Evolutionary conservation across 2,797 vertebrate species (phyloP).

Genomic region (Esox lucius): DNA sequence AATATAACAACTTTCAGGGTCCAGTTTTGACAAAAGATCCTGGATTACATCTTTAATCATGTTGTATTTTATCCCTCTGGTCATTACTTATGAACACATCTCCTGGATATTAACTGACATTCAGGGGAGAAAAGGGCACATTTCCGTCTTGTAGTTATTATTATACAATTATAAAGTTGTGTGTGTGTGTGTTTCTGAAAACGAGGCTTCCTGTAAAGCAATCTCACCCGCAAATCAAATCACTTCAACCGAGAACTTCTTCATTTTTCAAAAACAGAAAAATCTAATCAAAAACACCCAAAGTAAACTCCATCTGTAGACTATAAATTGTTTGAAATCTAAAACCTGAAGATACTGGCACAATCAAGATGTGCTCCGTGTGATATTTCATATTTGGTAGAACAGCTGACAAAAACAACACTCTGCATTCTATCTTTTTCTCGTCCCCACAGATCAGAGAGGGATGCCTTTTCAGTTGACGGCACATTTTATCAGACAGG

Average conservation of each 20-base stretch:
- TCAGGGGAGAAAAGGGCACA: neutral
- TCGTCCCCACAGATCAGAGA: slow-evolving; percentile 30
- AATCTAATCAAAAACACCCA: neutral
- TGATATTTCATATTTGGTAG: neutral
- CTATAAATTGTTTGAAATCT: neutral
- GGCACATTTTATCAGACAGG: neutral
- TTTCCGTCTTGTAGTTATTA: neutral
- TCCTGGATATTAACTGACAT: neutral
- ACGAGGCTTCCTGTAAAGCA: neutral
- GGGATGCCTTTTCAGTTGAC: slow-evolving; percentile 30
- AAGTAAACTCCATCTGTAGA: neutral
- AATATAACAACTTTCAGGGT: too few species aligned
- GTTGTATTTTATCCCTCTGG: too few species aligned
- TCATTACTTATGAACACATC: too few species aligned
- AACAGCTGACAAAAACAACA: slow-evolving; percentile 14
- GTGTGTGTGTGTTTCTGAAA: neutral
- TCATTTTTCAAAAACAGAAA: neutral
- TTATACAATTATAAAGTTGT: too few species aligned
- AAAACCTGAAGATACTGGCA: neutral
- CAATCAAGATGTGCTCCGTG: neutral
- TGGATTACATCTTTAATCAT: too few species aligned
- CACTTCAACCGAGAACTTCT: neutral
- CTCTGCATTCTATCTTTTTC: slow-evolving; percentile 14
- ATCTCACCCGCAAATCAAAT: neutral
- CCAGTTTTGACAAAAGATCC: too few species aligned